Conservation (phyloP, 2,888 invertebrate genomes). For the Microplitis deprimator region DNA sequence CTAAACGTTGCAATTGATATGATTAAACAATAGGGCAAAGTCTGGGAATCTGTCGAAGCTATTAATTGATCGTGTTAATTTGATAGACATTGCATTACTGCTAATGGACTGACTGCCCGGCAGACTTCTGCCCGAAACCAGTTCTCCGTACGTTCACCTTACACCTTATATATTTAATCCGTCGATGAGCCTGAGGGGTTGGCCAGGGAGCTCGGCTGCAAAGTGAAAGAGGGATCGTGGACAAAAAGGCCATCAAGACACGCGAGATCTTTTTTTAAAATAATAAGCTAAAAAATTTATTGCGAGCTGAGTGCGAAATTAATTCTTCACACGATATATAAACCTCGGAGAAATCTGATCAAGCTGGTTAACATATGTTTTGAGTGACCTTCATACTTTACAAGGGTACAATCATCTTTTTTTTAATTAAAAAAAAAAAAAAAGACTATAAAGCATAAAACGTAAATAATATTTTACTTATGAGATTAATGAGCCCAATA, state of each 20-base stretch:
- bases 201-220: not conserved
- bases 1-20: not conserved
- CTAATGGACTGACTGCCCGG: conserved; percentile 39
- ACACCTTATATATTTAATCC: conserved; percentile 20
- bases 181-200: conserved; percentile 24
- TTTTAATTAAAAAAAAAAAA: not conserved
- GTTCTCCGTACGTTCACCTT: conserved; percentile 39
- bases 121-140: conserved; percentile 35
- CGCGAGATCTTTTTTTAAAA: not conserved
- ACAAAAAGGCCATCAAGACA: not conserved
- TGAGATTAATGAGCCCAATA: conserved; percentile 18
- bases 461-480: not conserved
- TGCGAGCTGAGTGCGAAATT: not conserved
- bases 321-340: not conserved
- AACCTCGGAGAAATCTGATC: not conserved
- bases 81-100: conserved; percentile 46
- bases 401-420: not conserved
- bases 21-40: conserved; percentile 1
- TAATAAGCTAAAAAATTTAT: not conserved
- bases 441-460: not conserved
- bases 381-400: not conserved
- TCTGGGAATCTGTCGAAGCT: conserved; percentile 38
- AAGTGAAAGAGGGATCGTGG: not conserved
- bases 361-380: not conserved
- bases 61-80: conserved; percentile 53